Percentiles rank a stretch among this genome's conserved stretches.
Evolutionary conservation across 92 coral and sea anemone species (phyloP).

Genomic region (Epizoanthus stellaris): DNA sequence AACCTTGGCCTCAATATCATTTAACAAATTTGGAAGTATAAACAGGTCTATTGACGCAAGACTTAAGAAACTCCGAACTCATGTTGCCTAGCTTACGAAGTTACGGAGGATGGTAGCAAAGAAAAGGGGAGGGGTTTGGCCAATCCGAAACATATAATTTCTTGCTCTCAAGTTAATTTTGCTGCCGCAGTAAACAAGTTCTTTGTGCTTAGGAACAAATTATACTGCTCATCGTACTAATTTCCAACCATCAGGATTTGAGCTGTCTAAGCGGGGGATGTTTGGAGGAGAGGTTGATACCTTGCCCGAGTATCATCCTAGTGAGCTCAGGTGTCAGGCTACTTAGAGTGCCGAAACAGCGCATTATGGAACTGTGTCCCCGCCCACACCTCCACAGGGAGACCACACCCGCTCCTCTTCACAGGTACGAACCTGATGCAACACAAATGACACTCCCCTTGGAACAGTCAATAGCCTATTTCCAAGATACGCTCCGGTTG

Average conservation of each 20-base stretch:
- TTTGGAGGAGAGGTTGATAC: background rate
- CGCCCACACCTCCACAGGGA: slow-evolving; percentile 52
- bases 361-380: slow-evolving; percentile 66
- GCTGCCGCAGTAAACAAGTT: too few species aligned
- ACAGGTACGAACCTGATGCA: slow-evolving; percentile 54
- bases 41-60: too few species aligned
- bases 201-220: background rate
- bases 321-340: slow-evolving; percentile 88
- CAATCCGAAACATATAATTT: too few species aligned
- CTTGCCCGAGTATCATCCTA: slow-evolving; percentile 67
- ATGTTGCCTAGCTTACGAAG: too few species aligned
- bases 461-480: too few species aligned
- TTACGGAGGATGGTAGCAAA: too few species aligned
- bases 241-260: background rate
- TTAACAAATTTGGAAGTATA: too few species aligned
- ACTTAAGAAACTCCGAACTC: too few species aligned
- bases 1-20: background rate
- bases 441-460: too few species aligned
- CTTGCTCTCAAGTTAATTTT: too few species aligned
- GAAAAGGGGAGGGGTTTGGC: too few species aligned
- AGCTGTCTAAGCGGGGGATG: slow-evolving; percentile 13
- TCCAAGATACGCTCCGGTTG: too few species aligned
- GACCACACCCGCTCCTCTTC: slow-evolving; percentile 50
- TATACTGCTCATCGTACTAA: background rate
- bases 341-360: slow-evolving; percentile 77